Evolutionary conservation across 2,888 invertebrate species (phyloP).

Genomic region (Catocala sponsa): DNA sequence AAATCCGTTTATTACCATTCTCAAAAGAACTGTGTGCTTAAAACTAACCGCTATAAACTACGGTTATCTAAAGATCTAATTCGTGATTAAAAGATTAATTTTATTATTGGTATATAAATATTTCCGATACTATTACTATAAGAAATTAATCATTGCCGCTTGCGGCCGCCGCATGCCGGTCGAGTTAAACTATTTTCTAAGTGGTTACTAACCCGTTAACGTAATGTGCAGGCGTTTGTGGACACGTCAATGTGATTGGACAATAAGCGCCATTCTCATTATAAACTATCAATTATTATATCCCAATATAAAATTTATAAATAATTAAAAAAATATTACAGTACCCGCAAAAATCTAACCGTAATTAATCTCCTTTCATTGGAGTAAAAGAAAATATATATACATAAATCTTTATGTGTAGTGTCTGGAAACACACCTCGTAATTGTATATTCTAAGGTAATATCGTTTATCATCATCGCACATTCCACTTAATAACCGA

Average conservation of each 20-base stretch:
- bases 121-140: slow-evolving; percentile 54
- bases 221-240: slow-evolving; percentile 56
- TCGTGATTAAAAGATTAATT: slow-evolving; percentile 45
- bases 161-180: slow-evolving; percentile 46
- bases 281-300: not conserved
- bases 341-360: no score
- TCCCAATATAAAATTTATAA: no score
- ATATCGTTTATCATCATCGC: slow-evolving; percentile 37
- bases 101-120: slow-evolving; percentile 43
- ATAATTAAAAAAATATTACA: no score
- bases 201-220: slow-evolving; percentile 62
- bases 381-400: no score
- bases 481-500: slow-evolving; percentile 30
- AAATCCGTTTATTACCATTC: slow-evolving; percentile 19
- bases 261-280: slow-evolving; percentile 5
- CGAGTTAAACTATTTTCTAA: slow-evolving; percentile 62
- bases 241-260: slow-evolving; percentile 42
- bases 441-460: slow-evolving; percentile 27
- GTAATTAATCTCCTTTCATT: no score
- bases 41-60: slow-evolving; percentile 23
- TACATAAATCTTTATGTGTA: no score
- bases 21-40: slow-evolving; percentile 17
- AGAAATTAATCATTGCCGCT: slow-evolving; percentile 70
- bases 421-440: no score
- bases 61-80: slow-evolving; percentile 23